A percentile compares a stretch with the other conserved stretches of the same genome.
Evolutionary conservation across 2,888 invertebrate genomes (phyloP).

Genomic region (Drosophila buzzatii): DNA sequence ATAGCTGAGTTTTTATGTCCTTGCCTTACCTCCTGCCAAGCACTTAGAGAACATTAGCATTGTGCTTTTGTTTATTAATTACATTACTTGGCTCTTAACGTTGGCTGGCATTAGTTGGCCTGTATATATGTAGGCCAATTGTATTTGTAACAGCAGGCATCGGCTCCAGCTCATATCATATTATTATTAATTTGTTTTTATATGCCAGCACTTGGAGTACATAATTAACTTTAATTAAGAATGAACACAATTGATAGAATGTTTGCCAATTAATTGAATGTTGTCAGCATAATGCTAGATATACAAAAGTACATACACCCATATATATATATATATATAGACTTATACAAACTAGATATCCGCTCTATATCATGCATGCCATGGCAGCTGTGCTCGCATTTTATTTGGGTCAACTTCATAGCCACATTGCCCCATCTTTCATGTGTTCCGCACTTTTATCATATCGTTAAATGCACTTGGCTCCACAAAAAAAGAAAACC

Average conservation of each 20-base stretch:
- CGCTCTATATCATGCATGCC: constrained; percentile 9
- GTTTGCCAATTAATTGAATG: constrained; percentile 53
- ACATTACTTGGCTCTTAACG: constrained; percentile 41
- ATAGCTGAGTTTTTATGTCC: constrained; percentile 24
- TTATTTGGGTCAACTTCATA: constrained; percentile 55
- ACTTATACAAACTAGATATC: not conserved
- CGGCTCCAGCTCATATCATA: constrained; percentile 28
- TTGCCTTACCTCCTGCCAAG: not conserved
- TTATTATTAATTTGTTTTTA: constrained; percentile 56
- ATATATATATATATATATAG: too few species aligned
- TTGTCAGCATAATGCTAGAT: not conserved
- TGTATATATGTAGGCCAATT: constrained; percentile 57
- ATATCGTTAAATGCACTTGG: constrained; percentile 78
- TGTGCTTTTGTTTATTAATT: constrained; percentile 34
- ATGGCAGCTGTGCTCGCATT: constrained; percentile 36
- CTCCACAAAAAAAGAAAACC: constrained; percentile 23
- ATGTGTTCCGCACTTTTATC: constrained; percentile 56
- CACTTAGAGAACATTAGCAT: constrained; percentile 18
- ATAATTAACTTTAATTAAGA: constrained; percentile 58
- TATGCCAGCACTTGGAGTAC: constrained; percentile 42
- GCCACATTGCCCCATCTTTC: constrained; percentile 52
- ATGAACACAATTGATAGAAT: constrained; percentile 28
- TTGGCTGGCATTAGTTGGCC: constrained; percentile 13
- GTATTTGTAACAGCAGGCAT: constrained; percentile 27
- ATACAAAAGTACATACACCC: not conserved